These are phyloP conservation scores for Tenthredo amoena DNA, from an alignment of 2,888 invertebrate genomes.

Conservation along the genomic window DNA sequence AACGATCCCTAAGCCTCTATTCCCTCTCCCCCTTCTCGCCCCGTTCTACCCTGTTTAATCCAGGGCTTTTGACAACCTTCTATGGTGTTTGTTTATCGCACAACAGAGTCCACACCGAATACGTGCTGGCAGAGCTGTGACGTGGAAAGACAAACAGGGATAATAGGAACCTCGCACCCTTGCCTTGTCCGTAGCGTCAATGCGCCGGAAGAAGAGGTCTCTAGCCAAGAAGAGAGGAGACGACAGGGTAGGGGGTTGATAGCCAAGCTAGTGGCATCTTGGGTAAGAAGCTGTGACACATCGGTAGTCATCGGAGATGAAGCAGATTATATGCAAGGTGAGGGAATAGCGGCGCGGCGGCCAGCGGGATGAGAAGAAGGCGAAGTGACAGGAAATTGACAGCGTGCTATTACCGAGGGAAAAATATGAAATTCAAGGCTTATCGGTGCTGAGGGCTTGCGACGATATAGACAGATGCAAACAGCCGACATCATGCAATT, in stretches of 20 bases:
- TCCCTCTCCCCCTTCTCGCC: too few relatives aligned
- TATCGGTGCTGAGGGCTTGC: neutral
- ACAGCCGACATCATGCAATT: neutral
- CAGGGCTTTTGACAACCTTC: constrained; percentile 2
- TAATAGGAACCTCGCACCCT: constrained; percentile 40
- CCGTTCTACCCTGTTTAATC: constrained; percentile 1
- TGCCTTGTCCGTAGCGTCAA: neutral
- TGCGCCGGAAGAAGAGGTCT: constrained; percentile 45
- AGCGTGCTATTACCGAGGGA: constrained; percentile 63
- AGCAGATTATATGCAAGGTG: constrained; percentile 61
- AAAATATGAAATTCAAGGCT: constrained; percentile 16
- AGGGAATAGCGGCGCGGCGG: constrained; percentile 52
- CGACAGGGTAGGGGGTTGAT: constrained; percentile 37
- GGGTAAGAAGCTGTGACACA: constrained; percentile 59
- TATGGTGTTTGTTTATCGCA: constrained; percentile 26
- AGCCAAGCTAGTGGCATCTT: constrained; percentile 42
- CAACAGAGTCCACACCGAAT: constrained; percentile 3
- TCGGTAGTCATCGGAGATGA: constrained; percentile 61
- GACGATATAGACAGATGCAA: neutral
- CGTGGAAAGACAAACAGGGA: constrained; percentile 39
- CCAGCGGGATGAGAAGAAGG: constrained; percentile 51
- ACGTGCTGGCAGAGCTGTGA: constrained; percentile 6
- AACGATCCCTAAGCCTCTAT: neutral
- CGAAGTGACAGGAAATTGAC: constrained; percentile 68
- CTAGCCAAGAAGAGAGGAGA: constrained; percentile 19